phyloP scores from a whole-genome alignment of 2,113 vertebrate species.

The Pristiophorus japonicus region DNA sequence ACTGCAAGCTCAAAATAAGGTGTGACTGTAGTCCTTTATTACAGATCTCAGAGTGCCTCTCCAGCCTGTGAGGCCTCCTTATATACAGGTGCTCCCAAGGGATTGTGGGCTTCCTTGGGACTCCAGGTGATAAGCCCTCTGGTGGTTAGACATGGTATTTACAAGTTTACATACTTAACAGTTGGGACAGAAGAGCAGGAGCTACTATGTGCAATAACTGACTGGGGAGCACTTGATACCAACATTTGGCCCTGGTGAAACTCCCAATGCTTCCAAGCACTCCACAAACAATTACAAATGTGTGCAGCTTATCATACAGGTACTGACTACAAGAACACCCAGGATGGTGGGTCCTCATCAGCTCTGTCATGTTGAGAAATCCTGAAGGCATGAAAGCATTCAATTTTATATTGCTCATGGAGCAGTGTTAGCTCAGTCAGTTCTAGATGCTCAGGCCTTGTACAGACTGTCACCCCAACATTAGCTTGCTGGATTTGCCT shows the following conservation, averaged over 20 bases:
- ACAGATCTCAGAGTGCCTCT: no score
- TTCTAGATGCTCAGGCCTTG: neutral
- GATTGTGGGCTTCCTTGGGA: no score
- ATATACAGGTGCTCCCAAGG: no score
- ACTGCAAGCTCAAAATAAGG: no score
- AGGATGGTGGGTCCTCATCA: neutral
- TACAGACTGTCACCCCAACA: neutral
- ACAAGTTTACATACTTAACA: no score
- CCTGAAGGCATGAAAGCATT: neutral
- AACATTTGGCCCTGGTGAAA: neutral
- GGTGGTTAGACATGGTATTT: no score
- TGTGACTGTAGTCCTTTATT: no score
- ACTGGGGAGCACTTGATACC: neutral
- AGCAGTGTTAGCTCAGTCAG: neutral
- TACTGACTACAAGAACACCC: neutral
- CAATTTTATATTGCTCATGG: neutral
- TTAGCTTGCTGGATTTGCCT: neutral
- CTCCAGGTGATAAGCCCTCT: no score
- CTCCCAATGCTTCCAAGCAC: neutral
- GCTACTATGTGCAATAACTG: neutral
- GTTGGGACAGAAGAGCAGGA: neutral
- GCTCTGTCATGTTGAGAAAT: neutral
- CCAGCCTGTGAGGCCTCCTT: no score
- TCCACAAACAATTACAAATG: neutral
- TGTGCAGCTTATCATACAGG: neutral